A percentile compares a stretch with the other conserved stretches of the same genome.
These are phyloP conservation scores for Hydropotes inermis DNA, from an alignment of 2,113 vertebrate genomes.

Conservation along the genomic window DNA sequence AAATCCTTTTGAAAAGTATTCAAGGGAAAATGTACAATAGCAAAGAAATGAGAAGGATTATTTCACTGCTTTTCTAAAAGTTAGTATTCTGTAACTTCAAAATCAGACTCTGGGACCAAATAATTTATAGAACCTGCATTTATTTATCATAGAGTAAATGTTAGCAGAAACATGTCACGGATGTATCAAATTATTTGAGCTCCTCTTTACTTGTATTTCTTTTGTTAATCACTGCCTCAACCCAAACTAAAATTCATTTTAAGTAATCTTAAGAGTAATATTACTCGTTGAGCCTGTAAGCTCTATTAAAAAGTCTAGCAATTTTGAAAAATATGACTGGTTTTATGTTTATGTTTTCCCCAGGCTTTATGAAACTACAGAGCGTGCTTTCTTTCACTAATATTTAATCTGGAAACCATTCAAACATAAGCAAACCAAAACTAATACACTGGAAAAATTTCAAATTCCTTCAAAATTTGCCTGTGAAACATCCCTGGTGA, in stretches of 20 bases:
- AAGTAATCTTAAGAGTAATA: conserved; percentile 33
- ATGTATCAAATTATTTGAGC: conserved; percentile 27
- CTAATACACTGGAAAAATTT: neutral
- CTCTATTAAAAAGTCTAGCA: neutral
- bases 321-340: neutral
- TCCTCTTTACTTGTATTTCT: conserved; percentile 23
- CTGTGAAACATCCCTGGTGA: neutral
- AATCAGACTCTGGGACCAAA: conserved; percentile 1
- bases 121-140: conserved; percentile 44
- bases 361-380: neutral
- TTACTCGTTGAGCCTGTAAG: neutral
- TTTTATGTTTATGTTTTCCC: conserved; percentile 9
- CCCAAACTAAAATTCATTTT: neutral
- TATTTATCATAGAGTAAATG: conserved; percentile 12
- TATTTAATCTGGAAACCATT: conserved; percentile 23
- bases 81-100: conserved; percentile 35
- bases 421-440: conserved; percentile 45
- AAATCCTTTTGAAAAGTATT: neutral
- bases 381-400: neutral
- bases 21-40: neutral
- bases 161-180: conserved; percentile 16
- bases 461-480: neutral
- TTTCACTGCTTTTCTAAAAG: neutral
- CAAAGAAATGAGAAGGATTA: neutral
- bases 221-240: neutral